Conservation (phyloP, 2,113 vertebrate genomes). For the Alethe castanea region DNA sequence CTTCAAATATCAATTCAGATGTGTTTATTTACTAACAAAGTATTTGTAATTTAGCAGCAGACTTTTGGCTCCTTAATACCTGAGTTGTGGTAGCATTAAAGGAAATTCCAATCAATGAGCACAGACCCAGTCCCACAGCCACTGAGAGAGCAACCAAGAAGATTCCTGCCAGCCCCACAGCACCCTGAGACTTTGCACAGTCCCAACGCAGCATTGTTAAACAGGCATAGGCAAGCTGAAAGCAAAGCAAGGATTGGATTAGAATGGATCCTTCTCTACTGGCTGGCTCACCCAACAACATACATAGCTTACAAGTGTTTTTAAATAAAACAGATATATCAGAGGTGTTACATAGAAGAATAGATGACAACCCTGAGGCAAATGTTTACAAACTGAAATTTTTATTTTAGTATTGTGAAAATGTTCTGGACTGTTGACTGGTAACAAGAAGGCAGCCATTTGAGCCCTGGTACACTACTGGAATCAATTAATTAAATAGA, state of each 20-base stretch:
- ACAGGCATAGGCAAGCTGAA: slow-evolving; percentile 94
- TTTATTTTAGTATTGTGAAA: neutral
- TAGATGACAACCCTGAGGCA: neutral
- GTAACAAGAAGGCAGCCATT: neutral
- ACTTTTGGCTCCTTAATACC: slow-evolving; percentile 73
- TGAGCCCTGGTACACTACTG: neutral
- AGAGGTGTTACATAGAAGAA: neutral
- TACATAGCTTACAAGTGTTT: neutral
- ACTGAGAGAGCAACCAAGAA: slow-evolving; percentile 95
- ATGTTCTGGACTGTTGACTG: neutral
- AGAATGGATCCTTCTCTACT: neutral
- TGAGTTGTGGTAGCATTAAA: slow-evolving; percentile 98
- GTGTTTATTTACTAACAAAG: neutral
- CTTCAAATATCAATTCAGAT: neutral
- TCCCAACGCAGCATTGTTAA: slow-evolving; percentile 98
- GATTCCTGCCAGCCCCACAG: slow-evolving; percentile 94
- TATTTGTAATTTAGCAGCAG: neutral
- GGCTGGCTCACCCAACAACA: neutral
- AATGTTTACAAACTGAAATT: neutral
- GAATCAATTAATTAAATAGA: neutral
- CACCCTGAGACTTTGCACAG: slow-evolving; percentile 97
- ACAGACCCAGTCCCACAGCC: slow-evolving; percentile 94
- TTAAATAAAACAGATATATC: neutral
- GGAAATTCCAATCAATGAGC: slow-evolving; percentile 95
- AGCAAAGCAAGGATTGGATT: slow-evolving; percentile 2